Conservation (phyloP, 2,888 invertebrate genomes). For the Mycalesis mineus region DNA sequence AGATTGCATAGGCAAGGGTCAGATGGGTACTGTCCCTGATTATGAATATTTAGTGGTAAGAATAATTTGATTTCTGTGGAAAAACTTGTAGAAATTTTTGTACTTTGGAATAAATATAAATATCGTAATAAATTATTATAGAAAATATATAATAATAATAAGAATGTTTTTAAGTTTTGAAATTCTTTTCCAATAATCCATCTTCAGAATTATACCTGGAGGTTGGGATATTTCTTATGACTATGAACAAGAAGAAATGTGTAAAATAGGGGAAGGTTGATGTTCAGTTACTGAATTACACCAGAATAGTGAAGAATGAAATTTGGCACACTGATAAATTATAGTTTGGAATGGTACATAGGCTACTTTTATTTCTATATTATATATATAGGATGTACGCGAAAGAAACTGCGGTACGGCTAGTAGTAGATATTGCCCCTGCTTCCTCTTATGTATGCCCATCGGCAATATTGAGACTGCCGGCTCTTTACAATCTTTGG, state of each 20-base stretch:
- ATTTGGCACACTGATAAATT: too few relatives aligned
- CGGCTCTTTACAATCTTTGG: neutral
- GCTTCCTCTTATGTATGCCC: conserved; percentile 1
- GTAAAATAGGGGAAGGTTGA: too few relatives aligned
- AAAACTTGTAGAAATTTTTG: neutral
- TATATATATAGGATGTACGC: too few relatives aligned
- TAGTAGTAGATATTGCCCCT: neutral
- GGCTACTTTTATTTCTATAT: too few relatives aligned
- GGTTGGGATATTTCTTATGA: too few relatives aligned
- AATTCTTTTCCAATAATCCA: neutral
- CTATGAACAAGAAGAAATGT: too few relatives aligned
- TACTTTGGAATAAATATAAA: neutral
- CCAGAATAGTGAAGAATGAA: too few relatives aligned
- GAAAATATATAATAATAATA: neutral
- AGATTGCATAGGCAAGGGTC: neutral
- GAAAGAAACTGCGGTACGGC: too few relatives aligned
- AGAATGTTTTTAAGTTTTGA: neutral
- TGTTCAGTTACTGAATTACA: too few relatives aligned
- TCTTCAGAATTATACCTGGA: too few relatives aligned
- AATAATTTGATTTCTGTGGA: neutral
- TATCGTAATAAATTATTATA: neutral
- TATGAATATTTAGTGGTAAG: neutral
- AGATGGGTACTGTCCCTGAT: too few relatives aligned
- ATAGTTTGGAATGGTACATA: too few relatives aligned
- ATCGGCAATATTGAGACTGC: neutral